Evolutionary conservation across 2,797 vertebrate genomes (phyloP).

Genomic region (Alfaro cultratus): DNA sequence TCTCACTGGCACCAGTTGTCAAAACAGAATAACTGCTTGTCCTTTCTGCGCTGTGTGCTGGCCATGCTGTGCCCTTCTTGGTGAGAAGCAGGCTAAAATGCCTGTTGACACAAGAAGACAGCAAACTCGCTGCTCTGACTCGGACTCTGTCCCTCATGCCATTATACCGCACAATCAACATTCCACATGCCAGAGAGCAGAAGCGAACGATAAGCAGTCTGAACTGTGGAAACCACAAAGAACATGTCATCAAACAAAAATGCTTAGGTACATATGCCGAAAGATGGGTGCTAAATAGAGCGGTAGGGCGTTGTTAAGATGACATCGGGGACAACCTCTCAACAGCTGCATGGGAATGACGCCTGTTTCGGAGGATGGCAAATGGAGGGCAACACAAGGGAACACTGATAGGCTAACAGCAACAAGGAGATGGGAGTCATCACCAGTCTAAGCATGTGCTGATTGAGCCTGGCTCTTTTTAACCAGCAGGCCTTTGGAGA

Average conservation of each 20-base stretch:
- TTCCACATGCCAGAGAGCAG: conserved; percentile 35
- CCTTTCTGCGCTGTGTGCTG: conserved; percentile 55
- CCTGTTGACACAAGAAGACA: conserved; percentile 68
- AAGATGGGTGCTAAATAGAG: conserved; percentile 81
- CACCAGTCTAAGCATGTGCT: conserved; percentile 81
- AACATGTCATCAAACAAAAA: conserved; percentile 82
- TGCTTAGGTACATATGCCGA: conserved; percentile 78
- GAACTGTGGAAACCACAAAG: conserved; percentile 73
- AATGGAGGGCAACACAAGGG: conserved; percentile 78
- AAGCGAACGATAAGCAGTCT: conserved; percentile 53
- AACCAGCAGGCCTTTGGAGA: conserved; percentile 71
- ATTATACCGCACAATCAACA: conserved; percentile 58
- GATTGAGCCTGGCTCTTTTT: conserved; percentile 81
- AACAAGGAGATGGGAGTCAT: conserved; percentile 76
- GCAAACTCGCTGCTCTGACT: conserved; percentile 50
- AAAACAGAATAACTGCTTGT: conserved; percentile 75
- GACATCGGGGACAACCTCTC: conserved; percentile 78
- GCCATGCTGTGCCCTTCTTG: conserved; percentile 75
- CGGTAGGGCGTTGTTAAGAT: conserved; percentile 74
- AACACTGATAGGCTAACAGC: conserved; percentile 82
- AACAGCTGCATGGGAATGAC: conserved; percentile 82
- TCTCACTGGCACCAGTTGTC: conserved; percentile 76
- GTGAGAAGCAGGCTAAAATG: conserved; percentile 63
- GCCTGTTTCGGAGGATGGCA: conserved; percentile 66
- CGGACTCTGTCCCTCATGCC: conserved; percentile 50